phyloP scores from a whole-genome alignment of 2,797 vertebrate genomes.

The Coranthus polyacanthus region DNA sequence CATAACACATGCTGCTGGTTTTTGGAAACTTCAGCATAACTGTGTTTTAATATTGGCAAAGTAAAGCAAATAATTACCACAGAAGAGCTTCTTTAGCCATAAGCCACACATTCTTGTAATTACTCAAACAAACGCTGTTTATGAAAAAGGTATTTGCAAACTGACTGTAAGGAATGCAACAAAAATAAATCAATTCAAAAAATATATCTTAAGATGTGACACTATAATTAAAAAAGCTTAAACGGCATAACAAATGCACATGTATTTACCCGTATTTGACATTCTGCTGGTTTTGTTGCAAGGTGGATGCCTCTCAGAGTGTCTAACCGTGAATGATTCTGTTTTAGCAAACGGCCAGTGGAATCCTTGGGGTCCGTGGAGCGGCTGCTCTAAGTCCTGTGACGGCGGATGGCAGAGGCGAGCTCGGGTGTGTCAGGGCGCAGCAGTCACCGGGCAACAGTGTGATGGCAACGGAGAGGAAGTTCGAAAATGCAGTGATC shows the following conservation, averaged over 20 bases:
- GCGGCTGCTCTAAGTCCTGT: constrained; percentile 97
- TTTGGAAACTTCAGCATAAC: constrained; percentile 79
- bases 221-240: constrained; percentile 36
- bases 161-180: constrained; percentile 11
- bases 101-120: constrained; percentile 59
- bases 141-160: constrained; percentile 28
- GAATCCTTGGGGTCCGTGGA: constrained; percentile 99
- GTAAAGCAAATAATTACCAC: constrained; percentile 63
- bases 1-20: constrained; percentile 74
- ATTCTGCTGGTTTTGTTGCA: constrained; percentile 1
- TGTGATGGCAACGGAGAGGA: constrained; percentile 95
- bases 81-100: constrained; percentile 39
- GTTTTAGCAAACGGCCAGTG: constrained; percentile 96
- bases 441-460: constrained; percentile 90
- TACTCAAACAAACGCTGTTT: constrained; percentile 46
- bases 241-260: constrained; percentile 4
- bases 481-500: constrained; percentile 95
- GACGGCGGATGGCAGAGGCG: constrained; percentile 97
- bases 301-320: neutral
- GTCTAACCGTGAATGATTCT: constrained; percentile 50
- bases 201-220: constrained; percentile 38
- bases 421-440: constrained; percentile 93
- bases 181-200: constrained; percentile 32
- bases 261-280: neutral
- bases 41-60: constrained; percentile 74